These are phyloP conservation scores for Ceratitis capitata DNA, from an alignment of 1,140 invertebrate genomes.

Conservation along the genomic window DNA sequence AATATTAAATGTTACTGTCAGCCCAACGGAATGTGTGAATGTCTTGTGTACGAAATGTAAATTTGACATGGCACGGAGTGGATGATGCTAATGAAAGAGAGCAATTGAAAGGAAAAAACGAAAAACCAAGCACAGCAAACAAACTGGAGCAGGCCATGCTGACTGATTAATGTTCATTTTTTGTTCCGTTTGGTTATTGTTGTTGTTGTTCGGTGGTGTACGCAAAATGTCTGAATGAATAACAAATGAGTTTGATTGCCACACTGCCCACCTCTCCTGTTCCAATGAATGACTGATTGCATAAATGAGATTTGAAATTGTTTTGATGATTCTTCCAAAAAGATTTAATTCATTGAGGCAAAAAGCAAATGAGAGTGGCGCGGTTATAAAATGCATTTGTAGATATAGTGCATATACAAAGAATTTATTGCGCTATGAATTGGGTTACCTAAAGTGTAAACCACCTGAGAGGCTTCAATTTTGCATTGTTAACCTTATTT, in stretches of 20 bases:
- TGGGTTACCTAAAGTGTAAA: too few species aligned
- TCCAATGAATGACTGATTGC: not conserved
- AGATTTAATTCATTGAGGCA: not conserved
- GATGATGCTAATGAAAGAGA: slow-evolving; percentile 9
- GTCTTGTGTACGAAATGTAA: not conserved
- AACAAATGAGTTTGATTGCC: not conserved
- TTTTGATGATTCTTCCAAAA: not conserved
- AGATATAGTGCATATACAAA: too few species aligned
- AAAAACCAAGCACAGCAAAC: not conserved
- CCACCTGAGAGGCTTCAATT: too few species aligned
- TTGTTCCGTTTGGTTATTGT: not conserved
- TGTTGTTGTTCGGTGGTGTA: not conserved
- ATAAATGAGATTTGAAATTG: not conserved
- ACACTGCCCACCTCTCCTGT: not conserved
- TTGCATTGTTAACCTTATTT: too few species aligned
- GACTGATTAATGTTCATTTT: not conserved
- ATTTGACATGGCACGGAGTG: not conserved
- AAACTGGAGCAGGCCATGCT: not conserved
- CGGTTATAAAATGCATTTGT: too few species aligned
- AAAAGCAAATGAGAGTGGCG: not conserved
- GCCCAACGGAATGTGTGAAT: not conserved
- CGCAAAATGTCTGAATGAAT: not conserved
- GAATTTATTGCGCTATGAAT: too few species aligned
- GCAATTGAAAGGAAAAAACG: not conserved
- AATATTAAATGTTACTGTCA: not conserved